These are phyloP conservation scores for Plotosus lineatus DNA, from an alignment of 2,113 vertebrate species.

Conservation along the genomic window DNA sequence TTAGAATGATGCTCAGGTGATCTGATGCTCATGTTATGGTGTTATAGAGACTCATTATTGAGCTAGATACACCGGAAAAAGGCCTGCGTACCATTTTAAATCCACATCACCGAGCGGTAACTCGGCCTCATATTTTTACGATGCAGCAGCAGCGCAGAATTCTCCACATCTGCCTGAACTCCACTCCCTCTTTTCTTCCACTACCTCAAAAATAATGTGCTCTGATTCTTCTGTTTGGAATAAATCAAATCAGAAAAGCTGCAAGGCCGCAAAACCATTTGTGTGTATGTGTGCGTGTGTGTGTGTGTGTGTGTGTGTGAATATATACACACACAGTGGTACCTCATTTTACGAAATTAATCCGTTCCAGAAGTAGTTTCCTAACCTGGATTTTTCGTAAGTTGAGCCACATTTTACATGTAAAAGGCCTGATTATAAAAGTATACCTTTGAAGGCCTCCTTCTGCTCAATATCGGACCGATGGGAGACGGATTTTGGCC, in stretches of 20 bases:
- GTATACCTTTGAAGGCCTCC: no score
- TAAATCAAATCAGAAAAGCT: not conserved
- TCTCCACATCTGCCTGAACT: not conserved
- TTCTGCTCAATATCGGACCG: no score
- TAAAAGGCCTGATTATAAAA: no score
- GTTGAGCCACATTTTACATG: no score
- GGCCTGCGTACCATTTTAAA: not conserved
- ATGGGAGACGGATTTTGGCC: no score
- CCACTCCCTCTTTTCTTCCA: not conserved
- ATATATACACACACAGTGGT: no score
- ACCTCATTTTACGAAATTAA: no score
- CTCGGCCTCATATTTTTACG: not conserved
- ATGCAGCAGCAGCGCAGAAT: not conserved
- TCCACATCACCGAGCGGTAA: not conserved
- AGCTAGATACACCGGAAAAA: not conserved
- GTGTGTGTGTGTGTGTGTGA: slow-evolving; percentile 7
- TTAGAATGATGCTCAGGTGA: not conserved
- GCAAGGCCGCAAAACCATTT: not conserved
- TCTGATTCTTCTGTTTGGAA: not conserved
- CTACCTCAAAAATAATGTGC: not conserved
- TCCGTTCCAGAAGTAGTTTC: no score
- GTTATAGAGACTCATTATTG: not conserved
- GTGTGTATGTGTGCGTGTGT: not conserved
- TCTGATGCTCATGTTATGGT: not conserved
- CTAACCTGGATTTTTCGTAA: no score